Base-by-base conservation (phyloP, 2,797 vertebrate species). In the Sorex maritimensis region DNA sequence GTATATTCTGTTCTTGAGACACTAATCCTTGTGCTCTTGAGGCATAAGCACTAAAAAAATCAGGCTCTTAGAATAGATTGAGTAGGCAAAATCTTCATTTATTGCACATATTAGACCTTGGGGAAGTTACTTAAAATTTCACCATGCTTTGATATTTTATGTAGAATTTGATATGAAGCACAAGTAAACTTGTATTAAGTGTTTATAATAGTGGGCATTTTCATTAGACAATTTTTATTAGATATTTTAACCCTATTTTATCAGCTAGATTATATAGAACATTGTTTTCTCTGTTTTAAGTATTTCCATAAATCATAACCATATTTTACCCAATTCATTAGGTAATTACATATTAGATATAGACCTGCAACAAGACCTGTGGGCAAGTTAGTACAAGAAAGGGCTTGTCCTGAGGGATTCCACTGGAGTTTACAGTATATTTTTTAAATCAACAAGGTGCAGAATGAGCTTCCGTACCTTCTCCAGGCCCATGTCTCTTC, bases 71-170 rank as follows among this genome's bases (percentile, higher is more conserved):
- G 41, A 44, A 44, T 75, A 68, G 44, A 81, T 23, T 46, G n/a
- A 19, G 10, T 58, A 55, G 14, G 46, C 19, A 67, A 88, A 44
- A 44, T 44, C 58, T 55, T 46, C 24, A 88, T 34, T 72, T 90
- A 84, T 49, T 88, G 23, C 81, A 34, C 12, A 72, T 87, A 23
- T 58, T 84, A 77, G n/a, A 52, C 2, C 0, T 52, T 86, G 5
- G 21, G 84, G 24, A 77, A 90, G 23, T 83, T 86, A 81, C n/a
- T 81, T 81, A 44, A 44, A 92, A 61, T 41, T 5, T 84, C 14
- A 67, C 7, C 46, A 24, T 61, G 6, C 5, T n/a, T 74, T 10
- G 41, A 44, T 44, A 44, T 44, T 44, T 44, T 44, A 44, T 10
- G 75, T 28, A 77, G 4, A 5, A 1, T 11, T 49, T 84, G 24